Conservation (phyloP, 2,888 invertebrate species). For the Acanthoscelides obtectus region DNA sequence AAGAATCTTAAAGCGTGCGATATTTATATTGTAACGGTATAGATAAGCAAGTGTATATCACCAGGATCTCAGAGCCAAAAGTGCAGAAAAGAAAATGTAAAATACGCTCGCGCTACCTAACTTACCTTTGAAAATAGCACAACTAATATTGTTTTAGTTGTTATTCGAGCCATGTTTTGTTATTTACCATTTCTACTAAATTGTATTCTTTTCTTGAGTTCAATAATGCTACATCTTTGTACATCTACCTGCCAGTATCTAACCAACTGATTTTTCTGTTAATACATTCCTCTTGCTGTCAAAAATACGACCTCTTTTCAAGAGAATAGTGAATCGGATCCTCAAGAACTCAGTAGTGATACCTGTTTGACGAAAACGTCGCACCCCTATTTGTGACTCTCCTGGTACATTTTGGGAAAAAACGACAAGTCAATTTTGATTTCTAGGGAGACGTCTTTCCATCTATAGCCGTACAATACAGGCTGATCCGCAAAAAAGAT, state of each 20-base stretch:
- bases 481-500: no score
- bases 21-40: neutral
- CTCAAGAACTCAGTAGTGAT: no score
- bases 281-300: neutral
- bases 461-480: no score
- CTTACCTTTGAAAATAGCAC: constrained; percentile 31
- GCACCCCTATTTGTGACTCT: no score
- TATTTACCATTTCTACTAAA: constrained; percentile 12
- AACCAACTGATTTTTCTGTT: neutral
- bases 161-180: constrained; percentile 22
- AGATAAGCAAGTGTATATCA: neutral
- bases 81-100: constrained; percentile 26
- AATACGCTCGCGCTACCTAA: constrained; percentile 33
- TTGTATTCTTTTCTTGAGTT: constrained; percentile 12
- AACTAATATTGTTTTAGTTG: constrained; percentile 17
- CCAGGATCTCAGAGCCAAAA: constrained; percentile 32
- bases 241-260: constrained; percentile 4
- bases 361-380: no score
- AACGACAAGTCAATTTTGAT: no score
- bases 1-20: neutral
- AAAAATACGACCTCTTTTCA: neutral
- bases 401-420: no score
- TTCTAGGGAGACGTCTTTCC: no score
- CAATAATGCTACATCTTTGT: constrained; percentile 8
- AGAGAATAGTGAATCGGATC: neutral